Base-by-base conservation (phyloP, 2,888 invertebrate genomes). In the Rhagonycha fulva region DNA sequence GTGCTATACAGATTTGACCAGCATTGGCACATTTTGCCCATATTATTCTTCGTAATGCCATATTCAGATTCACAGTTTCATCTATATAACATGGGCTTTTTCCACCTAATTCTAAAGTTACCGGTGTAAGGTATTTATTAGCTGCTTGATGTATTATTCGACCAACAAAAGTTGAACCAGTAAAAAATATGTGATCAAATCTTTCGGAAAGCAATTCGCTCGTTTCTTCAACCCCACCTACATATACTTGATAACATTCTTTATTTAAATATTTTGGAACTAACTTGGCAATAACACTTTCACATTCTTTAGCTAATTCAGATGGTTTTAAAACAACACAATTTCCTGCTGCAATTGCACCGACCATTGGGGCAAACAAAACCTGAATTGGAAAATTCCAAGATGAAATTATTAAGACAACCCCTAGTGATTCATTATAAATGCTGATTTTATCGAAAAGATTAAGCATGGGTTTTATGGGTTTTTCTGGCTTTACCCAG, bases 301-400 rank as follows among this genome's bases (percentile, higher is more conserved):
- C 92, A 70, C 94, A 93, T 23, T 93, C 92, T 0, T 89, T 90
- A 0, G 98, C 90, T 67, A 98, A 86, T 87, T 99, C 99, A 19
- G 98, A 98, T 3, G 99, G 98, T 86, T 99, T 99, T 14, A 97
- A 84, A 14, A 99, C 90, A 28, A 94, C 95, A 84, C 95, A 94
- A 89, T 99, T 99, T 10, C 98, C 98, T 75, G 97, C 97, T 0
- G 98, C 95, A 72, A 99, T 93, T 0, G 98, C 98, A 0, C 97
- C 95, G 4, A 93, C 89, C 82, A 97, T 87, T 0, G 98, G 98
- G 77, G 94, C 89, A 26, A 98, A 85, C 1, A 94, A 89, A 75
- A 98, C 89, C 83, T 96, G 94, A 30, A 98, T 86, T 0, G 99
- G 99, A 89, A 98, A 99, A 89, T 99, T 99, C 99, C 99, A 99